Evolutionary conservation across 2,113 vertebrate genomes (phyloP), one percentile per base, ranked within the genome.

Genomic region (Labeo catla): DNA sequence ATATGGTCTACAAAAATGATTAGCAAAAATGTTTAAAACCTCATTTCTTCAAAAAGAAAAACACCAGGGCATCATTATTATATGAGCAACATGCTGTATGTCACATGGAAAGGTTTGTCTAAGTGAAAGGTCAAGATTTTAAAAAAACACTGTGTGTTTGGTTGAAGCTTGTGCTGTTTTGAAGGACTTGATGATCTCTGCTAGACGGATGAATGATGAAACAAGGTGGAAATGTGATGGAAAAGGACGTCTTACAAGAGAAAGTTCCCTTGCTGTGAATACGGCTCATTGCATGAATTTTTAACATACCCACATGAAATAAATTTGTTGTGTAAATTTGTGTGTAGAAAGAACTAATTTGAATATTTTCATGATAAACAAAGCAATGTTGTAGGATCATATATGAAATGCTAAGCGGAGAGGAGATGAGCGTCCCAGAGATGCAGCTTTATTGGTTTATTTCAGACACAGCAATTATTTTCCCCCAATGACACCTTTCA

Each of bases 51-150:
- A 72, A 43, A 39, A 8, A 43, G 43, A 72, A 8, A 19, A 34
- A 76, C 74, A 76, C 45, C 74, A 77, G 49, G 76, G 8, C 76
- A 34, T 77, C 10, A 50, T 47, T 47, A 47, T 76, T 50, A 50
- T n/a, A 49, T 28, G 21, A 36, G 8, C n/a, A 77, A 54, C 45
- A 3, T 12, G 19, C 43, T 21, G 15, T 49, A 16, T 54, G 15
- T 50, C 28, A 2, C 9, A 28, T 8, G 47, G 61, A 59, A 81
- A 65, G 79, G 59, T 81, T 66, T 81, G 79, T 81, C 79, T 34
- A 16, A 81, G 79, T 81, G 79, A 82, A 82, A 82, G 59, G 80
- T 68, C 63, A 47, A n/a, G 34, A 15, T 80, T 63, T 54, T 7
- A 34, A 70, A 28, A 39, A 8, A 23, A 28, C 4, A 13, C 2